Percentiles rank a stretch among this genome's conserved stretches.
Evolutionary conservation across 2,797 vertebrate genomes (phyloP).

Genomic region (Pangasius sanitwongsei): DNA sequence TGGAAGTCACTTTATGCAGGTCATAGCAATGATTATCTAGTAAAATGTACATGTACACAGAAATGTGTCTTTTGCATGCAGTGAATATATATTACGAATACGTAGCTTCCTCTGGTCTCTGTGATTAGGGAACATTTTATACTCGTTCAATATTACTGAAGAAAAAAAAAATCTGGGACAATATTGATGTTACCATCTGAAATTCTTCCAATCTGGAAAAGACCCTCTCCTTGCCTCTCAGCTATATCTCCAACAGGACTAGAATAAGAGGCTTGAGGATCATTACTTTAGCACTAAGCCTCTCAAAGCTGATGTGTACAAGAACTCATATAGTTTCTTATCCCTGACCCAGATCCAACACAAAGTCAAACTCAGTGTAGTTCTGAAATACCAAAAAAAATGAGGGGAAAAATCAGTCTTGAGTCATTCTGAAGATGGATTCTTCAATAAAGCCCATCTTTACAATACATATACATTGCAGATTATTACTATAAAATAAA

Average conservation of each 20-base stretch:
- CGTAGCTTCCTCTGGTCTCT: background rate
- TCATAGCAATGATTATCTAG: background rate
- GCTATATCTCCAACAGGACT: slow-evolving; percentile 48
- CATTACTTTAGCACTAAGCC: slow-evolving; percentile 69
- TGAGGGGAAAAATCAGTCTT: too few relatives aligned
- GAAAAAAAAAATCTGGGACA: background rate
- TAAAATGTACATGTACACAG: background rate
- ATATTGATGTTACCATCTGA: background rate
- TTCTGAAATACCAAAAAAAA: background rate
- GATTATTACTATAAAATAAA: background rate
- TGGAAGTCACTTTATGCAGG: background rate
- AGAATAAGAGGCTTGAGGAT: slow-evolving; percentile 60
- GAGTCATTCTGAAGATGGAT: background rate
- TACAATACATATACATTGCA: background rate
- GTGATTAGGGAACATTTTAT: background rate
- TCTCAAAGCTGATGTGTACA: slow-evolving; percentile 58
- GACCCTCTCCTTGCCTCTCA: background rate
- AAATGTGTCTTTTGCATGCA: background rate
- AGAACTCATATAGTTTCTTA: slow-evolving; percentile 37
- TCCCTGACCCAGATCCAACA: slow-evolving; percentile 67
- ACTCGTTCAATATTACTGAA: background rate
- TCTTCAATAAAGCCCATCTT: background rate
- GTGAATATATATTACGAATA: background rate
- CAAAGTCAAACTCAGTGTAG: slow-evolving; percentile 29
- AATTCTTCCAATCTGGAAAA: slow-evolving; percentile 3